A percentile compares a stretch with the other conserved stretches of the same genome.
Evolutionary conservation across 2,888 invertebrate genomes (phyloP).

Genomic region (Papilio gigon): DNA sequence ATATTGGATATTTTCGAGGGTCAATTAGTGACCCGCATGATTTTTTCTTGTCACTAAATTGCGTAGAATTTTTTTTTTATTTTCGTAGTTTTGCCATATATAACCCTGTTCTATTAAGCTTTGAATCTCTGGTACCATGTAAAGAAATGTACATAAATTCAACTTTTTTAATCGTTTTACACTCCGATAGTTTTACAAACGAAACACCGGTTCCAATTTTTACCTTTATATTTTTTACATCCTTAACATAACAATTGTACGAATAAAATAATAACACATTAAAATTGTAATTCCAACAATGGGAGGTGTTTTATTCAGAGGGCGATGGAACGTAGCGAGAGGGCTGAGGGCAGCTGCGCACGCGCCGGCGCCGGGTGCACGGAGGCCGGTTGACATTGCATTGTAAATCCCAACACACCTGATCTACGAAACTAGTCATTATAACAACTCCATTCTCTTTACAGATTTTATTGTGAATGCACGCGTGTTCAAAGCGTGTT

Average conservation of each 20-base stretch:
- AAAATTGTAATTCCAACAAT: conserved; percentile 39
- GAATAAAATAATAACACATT: conserved; percentile 38
- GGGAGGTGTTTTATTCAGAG: conserved; percentile 44
- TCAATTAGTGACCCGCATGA: conserved; percentile 18
- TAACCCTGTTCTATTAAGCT: not conserved
- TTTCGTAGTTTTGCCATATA: not conserved
- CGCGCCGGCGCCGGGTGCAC: conserved; percentile 67
- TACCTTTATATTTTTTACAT: conserved; percentile 29
- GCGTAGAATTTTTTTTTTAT: not conserved
- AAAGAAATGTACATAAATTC: not conserved
- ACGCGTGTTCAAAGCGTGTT: conserved; percentile 58
- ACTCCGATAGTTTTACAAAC: conserved; percentile 5
- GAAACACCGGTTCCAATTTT: conserved; percentile 20
- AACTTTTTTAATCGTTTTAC: not conserved
- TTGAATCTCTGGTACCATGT: not conserved
- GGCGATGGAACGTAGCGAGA: conserved; percentile 60
- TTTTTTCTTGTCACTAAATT: not conserved
- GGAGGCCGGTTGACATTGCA: conserved; percentile 72
- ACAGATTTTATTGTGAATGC: conserved; percentile 58
- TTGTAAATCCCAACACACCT: conserved; percentile 78
- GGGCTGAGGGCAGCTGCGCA: conserved; percentile 72
- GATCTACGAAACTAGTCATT: conserved; percentile 74
- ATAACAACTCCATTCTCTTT: conserved; percentile 68
- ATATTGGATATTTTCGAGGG: not conserved
- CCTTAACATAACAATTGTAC: conserved; percentile 36